phyloP scores from a whole-genome alignment of 2,888 invertebrate species.

The Nymphalis urticae region DNA sequence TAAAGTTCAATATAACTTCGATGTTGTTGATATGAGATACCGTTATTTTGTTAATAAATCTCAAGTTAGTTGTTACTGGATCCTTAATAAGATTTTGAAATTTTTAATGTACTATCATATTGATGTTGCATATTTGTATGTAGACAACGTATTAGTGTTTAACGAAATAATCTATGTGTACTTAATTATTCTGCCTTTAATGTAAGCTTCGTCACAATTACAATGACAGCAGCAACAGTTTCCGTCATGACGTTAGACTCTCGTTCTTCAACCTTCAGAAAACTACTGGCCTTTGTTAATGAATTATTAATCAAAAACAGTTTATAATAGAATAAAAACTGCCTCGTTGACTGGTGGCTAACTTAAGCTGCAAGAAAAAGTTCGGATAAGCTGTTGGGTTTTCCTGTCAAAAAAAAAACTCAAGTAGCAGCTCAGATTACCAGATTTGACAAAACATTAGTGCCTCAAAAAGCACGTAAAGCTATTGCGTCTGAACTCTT shows the following conservation, averaged over 20 bases:
- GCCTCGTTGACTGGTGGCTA: too few species aligned
- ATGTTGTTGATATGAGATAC: conserved; percentile 8
- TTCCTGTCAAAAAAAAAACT: too few species aligned
- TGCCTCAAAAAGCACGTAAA: too few species aligned
- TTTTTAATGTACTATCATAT: conserved; percentile 32
- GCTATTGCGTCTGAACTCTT: too few species aligned
- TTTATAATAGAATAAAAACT: too few species aligned
- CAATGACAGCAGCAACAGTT: conserved; percentile 28
- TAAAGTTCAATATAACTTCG: conserved; percentile 33
- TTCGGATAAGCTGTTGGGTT: too few species aligned
- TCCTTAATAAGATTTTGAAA: conserved; percentile 29
- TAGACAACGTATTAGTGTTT: conserved; percentile 32
- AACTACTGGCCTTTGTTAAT: too few species aligned
- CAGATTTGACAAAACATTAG: too few species aligned
- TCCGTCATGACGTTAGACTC: neutral
- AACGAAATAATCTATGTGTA: conserved; percentile 37
- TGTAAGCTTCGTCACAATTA: conserved; percentile 74
- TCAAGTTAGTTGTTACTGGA: conserved; percentile 33
- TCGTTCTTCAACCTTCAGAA: neutral
- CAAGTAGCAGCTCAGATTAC: too few species aligned
- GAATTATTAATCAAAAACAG: too few species aligned
- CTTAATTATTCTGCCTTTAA: conserved; percentile 60
- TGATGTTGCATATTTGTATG: conserved; percentile 33
- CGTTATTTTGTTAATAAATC: conserved; percentile 4
- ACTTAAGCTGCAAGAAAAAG: too few species aligned